Conservation (phyloP, 2,797 vertebrate genomes). For the Pteronotus mesoamericanus region DNA sequence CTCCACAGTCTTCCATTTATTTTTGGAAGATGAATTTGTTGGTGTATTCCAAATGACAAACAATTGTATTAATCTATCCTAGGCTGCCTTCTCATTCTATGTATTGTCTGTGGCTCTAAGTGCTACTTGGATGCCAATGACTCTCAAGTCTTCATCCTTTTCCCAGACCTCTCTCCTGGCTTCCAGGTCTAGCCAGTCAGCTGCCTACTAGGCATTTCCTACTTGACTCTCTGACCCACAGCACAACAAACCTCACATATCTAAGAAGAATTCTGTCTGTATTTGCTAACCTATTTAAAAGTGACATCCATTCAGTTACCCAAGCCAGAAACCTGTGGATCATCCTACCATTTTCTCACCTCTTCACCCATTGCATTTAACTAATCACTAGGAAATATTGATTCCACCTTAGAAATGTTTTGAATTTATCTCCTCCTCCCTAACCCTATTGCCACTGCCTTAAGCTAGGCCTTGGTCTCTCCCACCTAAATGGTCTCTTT, state of each 20-base stretch:
- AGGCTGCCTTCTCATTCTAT: not conserved
- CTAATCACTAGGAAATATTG: not conserved
- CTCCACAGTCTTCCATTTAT: not conserved
- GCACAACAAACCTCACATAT: not conserved
- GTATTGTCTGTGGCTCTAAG: not conserved
- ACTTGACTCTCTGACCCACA: not conserved
- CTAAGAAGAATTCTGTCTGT: not conserved
- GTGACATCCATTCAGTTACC: not conserved
- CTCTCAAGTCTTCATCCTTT: not conserved
- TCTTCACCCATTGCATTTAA: not conserved
- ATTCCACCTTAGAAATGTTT: slow-evolving; percentile 7
- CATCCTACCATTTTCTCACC: not conserved
- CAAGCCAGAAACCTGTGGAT: slow-evolving; percentile 10
- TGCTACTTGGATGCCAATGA: not conserved
- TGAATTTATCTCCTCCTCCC: not conserved
- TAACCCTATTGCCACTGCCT: not conserved
- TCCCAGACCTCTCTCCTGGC: not conserved
- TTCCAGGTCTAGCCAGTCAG: not conserved
- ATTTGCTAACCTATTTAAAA: slow-evolving; percentile 22
- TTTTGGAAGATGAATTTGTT: not conserved
- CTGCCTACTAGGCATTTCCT: not conserved
- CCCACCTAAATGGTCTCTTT: not conserved
- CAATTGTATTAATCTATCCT: not conserved
- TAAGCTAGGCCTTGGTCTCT: not conserved
- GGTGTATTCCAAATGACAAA: not conserved